Base-by-base conservation (phyloP, 35 echinoderm and acorn worm genomes). In the Anneissia japonica region DNA sequence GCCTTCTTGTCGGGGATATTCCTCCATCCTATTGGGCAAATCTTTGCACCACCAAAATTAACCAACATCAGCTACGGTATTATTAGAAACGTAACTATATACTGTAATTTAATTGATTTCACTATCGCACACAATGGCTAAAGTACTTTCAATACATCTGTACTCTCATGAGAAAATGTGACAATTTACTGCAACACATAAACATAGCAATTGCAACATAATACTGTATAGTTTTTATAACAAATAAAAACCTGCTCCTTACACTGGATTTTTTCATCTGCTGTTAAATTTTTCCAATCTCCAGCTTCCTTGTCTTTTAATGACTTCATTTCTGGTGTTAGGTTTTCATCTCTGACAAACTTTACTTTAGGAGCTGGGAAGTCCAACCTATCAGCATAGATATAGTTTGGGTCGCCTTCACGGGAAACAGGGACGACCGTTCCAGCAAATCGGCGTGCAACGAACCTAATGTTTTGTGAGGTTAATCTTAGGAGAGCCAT, bases 341-440 rank as follows among this genome's bases (percentile, higher is more conserved):
- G 79, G 21, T 90, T 82, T 39, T 77, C 86, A 29, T 97, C 95
- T 21, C 88, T 46, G 28, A 93, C 86, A 80, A 82, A 97, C 41
- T 92, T 55, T 26, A 90, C 86, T 36, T 86, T 85, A 38, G 95
- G 95, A 19, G 95, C 95, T 21, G 95, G 95, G 37, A 86, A 91
- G 79, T 97, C 95, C 29, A 97, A 77, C 29, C 95, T 82, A 77
- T 97, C 95, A 17, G 79, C 86, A 33, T 97, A 97, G 51, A 64
- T 26, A 23, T 64, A 64, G 21, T 64, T 64, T 2, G 51, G 51
- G 51, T 64, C 51, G 19, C 51, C 51, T 26, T 64, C 51, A 23
- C 51, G 51, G 7, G 51, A 64, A 3, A 64, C 51, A 16, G 7
- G 51, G 5, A 23, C 51, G 26, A 64, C 51, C 2, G 51, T 64